phyloP scores from a whole-genome alignment of 2,888 invertebrate species.

The Ormia ochracea region DNA sequence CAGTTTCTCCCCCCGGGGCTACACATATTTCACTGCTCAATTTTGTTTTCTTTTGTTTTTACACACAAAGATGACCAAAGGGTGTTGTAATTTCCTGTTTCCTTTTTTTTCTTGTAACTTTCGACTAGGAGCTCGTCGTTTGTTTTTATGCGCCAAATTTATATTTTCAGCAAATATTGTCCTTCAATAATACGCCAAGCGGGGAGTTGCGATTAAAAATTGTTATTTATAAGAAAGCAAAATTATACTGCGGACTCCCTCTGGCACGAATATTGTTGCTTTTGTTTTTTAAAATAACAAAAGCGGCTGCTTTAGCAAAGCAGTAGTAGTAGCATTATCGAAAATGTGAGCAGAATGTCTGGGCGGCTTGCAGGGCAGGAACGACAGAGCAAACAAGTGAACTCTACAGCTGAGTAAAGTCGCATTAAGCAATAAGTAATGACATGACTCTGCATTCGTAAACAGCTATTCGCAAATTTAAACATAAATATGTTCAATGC shows the following conservation, averaged over 20 bases:
- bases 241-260: conserved; percentile 34
- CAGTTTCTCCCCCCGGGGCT: background rate
- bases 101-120: conserved; percentile 43
- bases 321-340: conserved; percentile 5
- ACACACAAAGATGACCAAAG: conserved; percentile 56
- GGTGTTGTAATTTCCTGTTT: conserved; percentile 62
- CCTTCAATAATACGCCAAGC: conserved; percentile 61
- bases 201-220: conserved; percentile 35
- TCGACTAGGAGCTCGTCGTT: conserved; percentile 40
- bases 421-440: conserved; percentile 39
- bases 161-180: conserved; percentile 63
- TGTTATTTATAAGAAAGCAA: conserved; percentile 25
- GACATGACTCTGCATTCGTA: background rate
- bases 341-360: conserved; percentile 8
- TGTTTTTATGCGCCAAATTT: conserved; percentile 60
- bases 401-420: conserved; percentile 26
- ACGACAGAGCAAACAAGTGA: conserved; percentile 8
- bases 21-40: background rate
- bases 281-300: conserved; percentile 5
- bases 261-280: conserved; percentile 3
- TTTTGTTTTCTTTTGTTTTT: conserved; percentile 19
- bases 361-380: background rate
- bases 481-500: background rate
- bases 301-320: conserved; percentile 6
- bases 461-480: background rate